phyloP scores from a whole-genome alignment of 2,113 vertebrate species.

The Monarcha castaneiventris region DNA sequence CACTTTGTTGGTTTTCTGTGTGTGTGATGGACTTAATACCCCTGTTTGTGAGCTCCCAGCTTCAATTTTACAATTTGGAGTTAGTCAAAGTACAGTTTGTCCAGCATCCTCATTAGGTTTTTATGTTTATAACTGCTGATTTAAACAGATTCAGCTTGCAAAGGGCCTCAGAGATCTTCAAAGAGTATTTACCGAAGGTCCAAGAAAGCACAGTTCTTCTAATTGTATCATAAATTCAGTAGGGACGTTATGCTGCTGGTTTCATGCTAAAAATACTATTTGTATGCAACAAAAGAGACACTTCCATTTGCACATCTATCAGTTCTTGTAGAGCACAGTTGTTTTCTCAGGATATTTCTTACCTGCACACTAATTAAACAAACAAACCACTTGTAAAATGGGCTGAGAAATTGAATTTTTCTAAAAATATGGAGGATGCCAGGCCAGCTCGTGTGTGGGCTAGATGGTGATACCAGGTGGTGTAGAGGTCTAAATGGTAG shows the following conservation, averaged over 20 bases:
- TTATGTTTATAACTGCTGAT: background rate
- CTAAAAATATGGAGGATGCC: background rate
- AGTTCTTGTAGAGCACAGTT: background rate
- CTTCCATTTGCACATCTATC: background rate
- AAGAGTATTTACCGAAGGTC: background rate
- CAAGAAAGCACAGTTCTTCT: background rate
- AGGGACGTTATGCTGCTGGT: background rate
- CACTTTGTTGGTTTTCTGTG: background rate
- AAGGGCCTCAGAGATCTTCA: conserved; percentile 20
- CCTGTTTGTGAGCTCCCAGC: background rate
- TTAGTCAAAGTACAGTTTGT: background rate
- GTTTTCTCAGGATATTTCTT: background rate
- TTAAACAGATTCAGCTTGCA: background rate
- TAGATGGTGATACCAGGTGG: background rate
- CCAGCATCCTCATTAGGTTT: background rate
- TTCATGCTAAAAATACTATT: conserved; percentile 13
- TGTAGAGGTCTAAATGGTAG: background rate
- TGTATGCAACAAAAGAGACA: background rate
- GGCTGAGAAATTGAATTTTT: background rate
- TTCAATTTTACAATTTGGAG: background rate
- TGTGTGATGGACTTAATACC: background rate
- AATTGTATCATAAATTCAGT: conserved; percentile 16
- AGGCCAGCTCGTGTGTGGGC: background rate
- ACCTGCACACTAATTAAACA: background rate
- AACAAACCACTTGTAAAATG: background rate